Conservation (phyloP, 2,888 invertebrate species). For the Agrypnus murinus region DNA sequence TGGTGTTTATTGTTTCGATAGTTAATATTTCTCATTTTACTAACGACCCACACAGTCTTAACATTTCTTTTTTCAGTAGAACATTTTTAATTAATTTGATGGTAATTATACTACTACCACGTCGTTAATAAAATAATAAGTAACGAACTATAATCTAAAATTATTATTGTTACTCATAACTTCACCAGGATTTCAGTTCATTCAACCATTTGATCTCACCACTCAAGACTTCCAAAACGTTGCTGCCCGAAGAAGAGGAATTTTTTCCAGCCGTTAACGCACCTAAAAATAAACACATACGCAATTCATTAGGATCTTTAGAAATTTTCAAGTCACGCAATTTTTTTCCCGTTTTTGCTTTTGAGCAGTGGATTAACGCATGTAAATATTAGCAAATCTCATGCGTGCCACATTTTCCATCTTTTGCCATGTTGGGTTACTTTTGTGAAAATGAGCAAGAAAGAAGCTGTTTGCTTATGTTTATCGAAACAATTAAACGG, state of each 20-base stretch:
- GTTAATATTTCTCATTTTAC: conserved; percentile 18
- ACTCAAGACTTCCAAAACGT: too few species aligned
- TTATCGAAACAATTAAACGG: not conserved
- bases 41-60: not conserved
- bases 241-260: too few species aligned
- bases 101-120: not conserved
- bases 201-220: too few species aligned
- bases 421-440: not conserved
- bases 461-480: not conserved
- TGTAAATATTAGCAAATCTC: not conserved
- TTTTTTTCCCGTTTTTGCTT: not conserved
- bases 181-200: too few species aligned
- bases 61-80: not conserved
- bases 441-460: not conserved
- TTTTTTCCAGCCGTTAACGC: not conserved
- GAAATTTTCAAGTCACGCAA: not conserved
- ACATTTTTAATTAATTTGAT: conserved; percentile 1
- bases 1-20: conserved; percentile 19
- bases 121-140: conserved; percentile 9
- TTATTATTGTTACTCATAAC: too few species aligned
- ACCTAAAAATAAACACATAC: not conserved
- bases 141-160: too few species aligned
- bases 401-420: not conserved
- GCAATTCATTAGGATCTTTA: not conserved
- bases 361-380: too few species aligned